A percentile compares a stretch with the other conserved stretches of the same genome.
Conservation (phyloP, 2,113 vertebrate genomes). For the Probosciger aterrimus region DNA sequence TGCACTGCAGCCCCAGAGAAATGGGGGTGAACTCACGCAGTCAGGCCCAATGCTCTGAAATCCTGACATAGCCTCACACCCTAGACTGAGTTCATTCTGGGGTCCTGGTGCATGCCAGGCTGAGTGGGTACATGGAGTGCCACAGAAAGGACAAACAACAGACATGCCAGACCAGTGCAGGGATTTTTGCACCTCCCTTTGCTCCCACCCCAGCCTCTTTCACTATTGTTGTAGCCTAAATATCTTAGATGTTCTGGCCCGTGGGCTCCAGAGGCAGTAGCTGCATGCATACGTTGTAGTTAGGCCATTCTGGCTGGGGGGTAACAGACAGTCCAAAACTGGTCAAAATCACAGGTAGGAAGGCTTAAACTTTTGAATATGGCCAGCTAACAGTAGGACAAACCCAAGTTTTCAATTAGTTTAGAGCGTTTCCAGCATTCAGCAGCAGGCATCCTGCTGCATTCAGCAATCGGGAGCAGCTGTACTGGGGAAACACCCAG, state of each 20-base stretch:
- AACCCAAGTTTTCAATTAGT: background rate
- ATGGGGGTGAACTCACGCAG: background rate
- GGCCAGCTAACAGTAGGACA: background rate
- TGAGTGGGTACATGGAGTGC: background rate
- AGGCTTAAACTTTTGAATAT: background rate
- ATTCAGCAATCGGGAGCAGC: background rate
- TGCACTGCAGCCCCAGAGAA: background rate
- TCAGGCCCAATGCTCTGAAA: background rate
- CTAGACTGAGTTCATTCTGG: background rate
- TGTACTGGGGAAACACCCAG: background rate
- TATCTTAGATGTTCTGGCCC: background rate
- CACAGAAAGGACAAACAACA: background rate
- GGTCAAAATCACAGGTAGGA: background rate
- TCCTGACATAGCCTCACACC: background rate
- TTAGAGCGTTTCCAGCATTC: background rate
- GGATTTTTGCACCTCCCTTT: background rate
- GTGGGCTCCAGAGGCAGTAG: background rate
- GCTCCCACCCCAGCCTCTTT: background rate
- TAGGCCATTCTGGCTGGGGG: background rate
- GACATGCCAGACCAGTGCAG: background rate
- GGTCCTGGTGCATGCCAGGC: background rate
- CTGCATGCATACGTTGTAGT: fast-evolving
- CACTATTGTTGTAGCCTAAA: background rate
- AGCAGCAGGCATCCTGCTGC: background rate
- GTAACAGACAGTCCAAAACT: background rate